Evolutionary conservation across 1,140 invertebrate species (phyloP).

Genomic region (Drosophila baimaii): DNA sequence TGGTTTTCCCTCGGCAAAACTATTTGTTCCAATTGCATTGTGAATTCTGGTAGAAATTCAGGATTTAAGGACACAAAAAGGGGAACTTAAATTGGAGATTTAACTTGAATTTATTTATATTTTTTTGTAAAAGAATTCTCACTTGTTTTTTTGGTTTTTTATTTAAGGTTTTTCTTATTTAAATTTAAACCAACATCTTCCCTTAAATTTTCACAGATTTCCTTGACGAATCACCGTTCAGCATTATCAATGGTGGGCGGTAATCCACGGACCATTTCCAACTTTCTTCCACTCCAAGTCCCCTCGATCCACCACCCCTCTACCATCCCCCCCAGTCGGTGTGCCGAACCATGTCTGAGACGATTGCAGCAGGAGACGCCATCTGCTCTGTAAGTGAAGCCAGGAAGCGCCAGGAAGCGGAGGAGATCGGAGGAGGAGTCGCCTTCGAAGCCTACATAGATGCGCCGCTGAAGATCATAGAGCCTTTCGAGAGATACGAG

Average conservation of each 20-base stretch:
- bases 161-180: too few relatives aligned
- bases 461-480: conserved; percentile 54
- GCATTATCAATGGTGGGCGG: conserved; percentile 65
- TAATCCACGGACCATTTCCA: conserved; percentile 40
- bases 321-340: conserved; percentile 10
- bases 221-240: conserved; percentile 10
- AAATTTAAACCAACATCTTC: too few relatives aligned
- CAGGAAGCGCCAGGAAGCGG: conserved; percentile 15
- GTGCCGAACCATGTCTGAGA: conserved; percentile 61
- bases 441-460: conserved; percentile 26
- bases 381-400: conserved; percentile 36
- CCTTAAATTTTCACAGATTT: conserved; percentile 46
- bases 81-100: background rate
- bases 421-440: background rate
- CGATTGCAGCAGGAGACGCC: conserved; percentile 28
- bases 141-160: too few relatives aligned
- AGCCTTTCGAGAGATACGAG: conserved; percentile 31
- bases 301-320: conserved; percentile 37
- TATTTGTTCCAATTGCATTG: background rate
- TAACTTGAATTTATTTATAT: too few relatives aligned
- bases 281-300: conserved; percentile 69
- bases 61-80: background rate
- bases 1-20: background rate
- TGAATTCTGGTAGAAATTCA: background rate
- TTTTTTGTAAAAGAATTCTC: too few relatives aligned